Evolutionary conservation across 2,113 vertebrate species (phyloP), one percentile per base, ranked within the genome.

Genomic region (Cynocephalus volans): DNA sequence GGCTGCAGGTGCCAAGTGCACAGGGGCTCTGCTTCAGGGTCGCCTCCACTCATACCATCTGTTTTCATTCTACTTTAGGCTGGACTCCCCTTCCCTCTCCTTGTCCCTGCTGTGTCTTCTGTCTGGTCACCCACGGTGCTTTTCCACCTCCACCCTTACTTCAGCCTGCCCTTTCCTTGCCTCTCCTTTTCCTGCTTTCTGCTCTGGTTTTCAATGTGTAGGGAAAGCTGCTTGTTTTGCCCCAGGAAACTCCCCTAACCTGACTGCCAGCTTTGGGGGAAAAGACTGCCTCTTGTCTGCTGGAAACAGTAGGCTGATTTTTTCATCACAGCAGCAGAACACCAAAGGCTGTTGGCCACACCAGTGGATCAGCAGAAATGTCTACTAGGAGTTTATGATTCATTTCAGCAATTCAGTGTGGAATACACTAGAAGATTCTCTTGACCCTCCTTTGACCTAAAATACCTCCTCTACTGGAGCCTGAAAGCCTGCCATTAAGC

Each of bases 401-500:
- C 50, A n/a, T 48, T 93, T 81, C 85, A 56, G 21, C 58, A 79
- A 50, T 69, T 91, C 36, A 62, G 50, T 62, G 15, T 93, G 73
- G 73, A 88, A 80, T 91, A 77, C 18, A 86, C 83, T 83, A 65
- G 31, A 88, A 95, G 75, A 50, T 80, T 96, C 90, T 64, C 65
- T 79, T 93, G 76, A 93, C 95, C 82, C 26, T 88, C 62, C 62
- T 28, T 83, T 96, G 75, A 92, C 93, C 91, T 60, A 17, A 96
- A 97, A 95, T 96, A 79, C 76, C 84, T 96, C 89, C 76, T 90
- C 75, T 87, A 18, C 73, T 85, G 72, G 73, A 18, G 85, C 77
- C 85, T 83, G 73, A 88, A 97, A 97, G 88, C 73, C 95, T 87
- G 88, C 95, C 94, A 96, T 83, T 90, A 95, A 95, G 69, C 67